Evolutionary conservation across 1,140 invertebrate genomes (phyloP), one percentile per base, ranked within the genome.

Genomic region (Delia radicum): DNA sequence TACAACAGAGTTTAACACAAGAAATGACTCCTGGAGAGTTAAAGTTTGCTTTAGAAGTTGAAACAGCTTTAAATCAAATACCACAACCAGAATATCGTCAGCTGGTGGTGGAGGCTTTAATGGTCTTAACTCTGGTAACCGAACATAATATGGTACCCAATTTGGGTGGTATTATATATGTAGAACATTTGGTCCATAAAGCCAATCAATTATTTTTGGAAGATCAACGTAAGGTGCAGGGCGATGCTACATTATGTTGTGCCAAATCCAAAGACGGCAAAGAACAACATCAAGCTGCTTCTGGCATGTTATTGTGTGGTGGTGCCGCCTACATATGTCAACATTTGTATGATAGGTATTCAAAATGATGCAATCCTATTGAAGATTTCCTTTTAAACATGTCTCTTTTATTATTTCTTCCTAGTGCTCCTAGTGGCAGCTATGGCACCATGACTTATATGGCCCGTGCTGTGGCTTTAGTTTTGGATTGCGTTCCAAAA

Each of bases 1-100:
- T 98, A 27, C 93, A 93, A 71, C 94, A 96, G 81, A 94, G 93
- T 87, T 89, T 98, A 26, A 98, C 96, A 0, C 94, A 96, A 88
- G 96, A 99, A 91, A 99, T 99, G 98, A 99, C 98, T 5, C 91
- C 97, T 0, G 96, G 96, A 33, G 98, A 99, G 87, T 88, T 99
- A 75, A 99, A 99, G 88, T 99, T 99, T 88, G 98, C 98, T 0
- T 87, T 99, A 8, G 95, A 96, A 76, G 97, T 99, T 1, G 98
- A 99, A 87, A 95, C 95, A n/a, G 96, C 98, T 6, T 88, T 99
- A 26, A 99, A 99, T 85, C 93, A 93, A 18, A 98, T 99, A 79
- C 96, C 97, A 0, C 96, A 99, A 86, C 98, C 98, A 8, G 98
- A 99, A 87, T 99, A 99, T 87, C 90, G 98, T 48, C 98, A 99